Conservation (phyloP, 1,140 invertebrate species). For the Brachionus koreanus region DNA sequence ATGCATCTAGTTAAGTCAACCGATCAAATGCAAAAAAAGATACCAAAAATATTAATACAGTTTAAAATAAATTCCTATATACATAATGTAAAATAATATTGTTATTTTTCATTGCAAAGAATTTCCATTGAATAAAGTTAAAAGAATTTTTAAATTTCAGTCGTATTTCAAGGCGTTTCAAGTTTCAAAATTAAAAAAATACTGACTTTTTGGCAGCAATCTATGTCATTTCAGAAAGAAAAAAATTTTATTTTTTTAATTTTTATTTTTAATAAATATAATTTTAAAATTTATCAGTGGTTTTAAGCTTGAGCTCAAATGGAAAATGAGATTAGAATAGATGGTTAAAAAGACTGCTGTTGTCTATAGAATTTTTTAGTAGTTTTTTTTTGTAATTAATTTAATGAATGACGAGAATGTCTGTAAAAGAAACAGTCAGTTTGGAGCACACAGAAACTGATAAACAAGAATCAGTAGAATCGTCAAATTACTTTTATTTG, state of each 20-base stretch:
- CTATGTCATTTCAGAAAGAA: not conserved
- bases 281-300: not conserved
- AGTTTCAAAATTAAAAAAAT: not conserved
- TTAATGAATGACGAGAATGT: constrained; percentile 13
- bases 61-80: not conserved
- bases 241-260: not conserved
- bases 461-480: not conserved
- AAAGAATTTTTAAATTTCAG: not conserved
- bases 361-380: not conserved
- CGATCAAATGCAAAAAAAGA: not conserved
- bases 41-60: not conserved
- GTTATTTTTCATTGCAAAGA: not conserved
- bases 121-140: not conserved
- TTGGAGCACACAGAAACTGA: not conserved
- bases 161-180: not conserved
- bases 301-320: not conserved
- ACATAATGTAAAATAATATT: constrained; percentile 1
- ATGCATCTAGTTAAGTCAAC: not conserved
- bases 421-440: not conserved
- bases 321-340: not conserved
- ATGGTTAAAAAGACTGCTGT: not conserved
- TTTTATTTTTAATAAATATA: not conserved
- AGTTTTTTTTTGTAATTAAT: constrained; percentile 7
- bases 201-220: not conserved
- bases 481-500: constrained; percentile 2